These are phyloP conservation scores for Lutraria rhynchaena DNA, from an alignment of 1,140 invertebrate species.

Conservation along the genomic window DNA sequence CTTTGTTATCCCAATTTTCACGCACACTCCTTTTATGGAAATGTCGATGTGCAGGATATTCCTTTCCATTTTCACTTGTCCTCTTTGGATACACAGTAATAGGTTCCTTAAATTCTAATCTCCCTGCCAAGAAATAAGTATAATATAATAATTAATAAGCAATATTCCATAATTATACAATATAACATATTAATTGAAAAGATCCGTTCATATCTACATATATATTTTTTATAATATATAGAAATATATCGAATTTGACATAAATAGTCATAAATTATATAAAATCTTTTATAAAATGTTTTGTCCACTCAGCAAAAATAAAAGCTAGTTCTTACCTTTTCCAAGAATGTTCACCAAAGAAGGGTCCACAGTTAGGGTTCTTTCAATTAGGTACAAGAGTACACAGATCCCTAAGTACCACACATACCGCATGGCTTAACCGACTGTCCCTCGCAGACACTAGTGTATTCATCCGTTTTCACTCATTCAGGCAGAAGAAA, in stretches of 20 bases:
- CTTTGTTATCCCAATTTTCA: slow-evolving; percentile 44
- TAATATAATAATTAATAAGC: too few species aligned
- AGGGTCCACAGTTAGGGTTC: slow-evolving; percentile 46
- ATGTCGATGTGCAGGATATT: slow-evolving; percentile 12
- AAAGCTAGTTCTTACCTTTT: slow-evolving; percentile 38
- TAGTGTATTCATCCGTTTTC: slow-evolving; percentile 41
- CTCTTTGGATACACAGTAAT: slow-evolving; percentile 49
- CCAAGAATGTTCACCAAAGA: slow-evolving; percentile 31
- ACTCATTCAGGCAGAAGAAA: slow-evolving; percentile 44
- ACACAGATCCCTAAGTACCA: slow-evolving; percentile 50
- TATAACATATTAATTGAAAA: too few species aligned
- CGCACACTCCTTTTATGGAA: slow-evolving; percentile 54
- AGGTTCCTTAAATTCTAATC: slow-evolving; percentile 30
- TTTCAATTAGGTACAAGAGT: slow-evolving; percentile 32
- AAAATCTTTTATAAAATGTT: too few species aligned
- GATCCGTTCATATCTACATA: background rate
- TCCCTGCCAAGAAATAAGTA: slow-evolving; percentile 16
- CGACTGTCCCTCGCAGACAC: slow-evolving; percentile 47
- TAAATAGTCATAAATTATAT: too few species aligned
- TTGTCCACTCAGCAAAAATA: slow-evolving; percentile 41
- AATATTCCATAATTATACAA: background rate
- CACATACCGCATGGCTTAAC: slow-evolving; percentile 60
- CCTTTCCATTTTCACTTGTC: slow-evolving; percentile 13
- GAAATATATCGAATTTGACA: background rate
- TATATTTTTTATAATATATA: background rate